phyloP scores from a whole-genome alignment of 2,888 invertebrate genomes.

The Caenorhabditis sp. region DNA sequence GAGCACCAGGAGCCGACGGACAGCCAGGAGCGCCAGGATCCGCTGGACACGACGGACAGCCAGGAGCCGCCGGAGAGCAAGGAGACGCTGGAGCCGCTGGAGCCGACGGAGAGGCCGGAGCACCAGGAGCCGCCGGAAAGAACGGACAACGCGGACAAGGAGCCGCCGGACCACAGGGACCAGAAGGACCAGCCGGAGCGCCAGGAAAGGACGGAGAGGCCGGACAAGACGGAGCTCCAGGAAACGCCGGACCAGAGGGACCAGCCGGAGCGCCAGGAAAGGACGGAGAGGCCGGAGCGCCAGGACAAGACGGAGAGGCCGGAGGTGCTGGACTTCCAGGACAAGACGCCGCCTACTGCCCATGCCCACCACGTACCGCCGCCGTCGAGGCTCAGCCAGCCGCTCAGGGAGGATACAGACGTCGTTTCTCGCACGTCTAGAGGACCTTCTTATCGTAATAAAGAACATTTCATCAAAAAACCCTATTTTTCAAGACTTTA shows the following conservation, averaged over 20 bases:
- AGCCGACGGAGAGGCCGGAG: constrained; percentile 68
- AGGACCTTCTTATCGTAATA: constrained; percentile 17
- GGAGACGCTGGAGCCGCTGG: constrained; percentile 74
- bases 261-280: constrained; percentile 75
- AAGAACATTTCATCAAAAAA: constrained; percentile 44
- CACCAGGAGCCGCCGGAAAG: constrained; percentile 72
- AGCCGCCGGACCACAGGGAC: constrained; percentile 73
- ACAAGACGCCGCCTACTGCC: constrained; percentile 73
- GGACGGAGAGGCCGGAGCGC: constrained; percentile 73
- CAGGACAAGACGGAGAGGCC: constrained; percentile 68
- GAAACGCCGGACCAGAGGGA: constrained; percentile 72
- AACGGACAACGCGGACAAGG: constrained; percentile 76
- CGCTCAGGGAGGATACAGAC: constrained; percentile 68
- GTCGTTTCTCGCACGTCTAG: constrained; percentile 69
- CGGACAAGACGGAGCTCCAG: constrained; percentile 72
- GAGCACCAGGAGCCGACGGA: constrained; percentile 74
- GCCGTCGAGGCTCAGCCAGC: constrained; percentile 69
- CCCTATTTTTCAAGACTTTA: neutral
- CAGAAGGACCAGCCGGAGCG: constrained; percentile 71
- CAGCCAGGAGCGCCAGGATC: constrained; percentile 71
- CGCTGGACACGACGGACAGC: constrained; percentile 71
- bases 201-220: constrained; percentile 70
- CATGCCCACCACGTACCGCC: constrained; percentile 76
- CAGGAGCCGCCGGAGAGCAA: constrained; percentile 70
- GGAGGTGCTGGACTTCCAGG: constrained; percentile 74